Percentiles rank a stretch among this genome's conserved stretches.
Evolutionary conservation across 2,888 invertebrate species (phyloP).

Genomic region (Liodrosophila aerea): DNA sequence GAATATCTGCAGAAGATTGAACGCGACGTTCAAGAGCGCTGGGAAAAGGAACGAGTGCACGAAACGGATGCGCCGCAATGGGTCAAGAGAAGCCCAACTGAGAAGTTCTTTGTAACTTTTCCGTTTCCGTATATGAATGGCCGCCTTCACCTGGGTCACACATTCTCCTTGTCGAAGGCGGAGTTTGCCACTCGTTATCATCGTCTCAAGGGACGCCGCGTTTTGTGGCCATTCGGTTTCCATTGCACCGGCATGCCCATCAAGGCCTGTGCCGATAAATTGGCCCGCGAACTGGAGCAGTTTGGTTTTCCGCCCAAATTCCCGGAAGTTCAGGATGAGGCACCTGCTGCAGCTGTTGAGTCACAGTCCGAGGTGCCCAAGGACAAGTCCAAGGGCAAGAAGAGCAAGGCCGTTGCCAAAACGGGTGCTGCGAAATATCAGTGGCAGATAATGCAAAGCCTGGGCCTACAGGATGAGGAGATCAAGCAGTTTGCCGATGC

Average conservation of each 20-base stretch:
- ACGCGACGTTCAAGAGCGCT: constrained; percentile 90
- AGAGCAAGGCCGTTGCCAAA: constrained; percentile 98
- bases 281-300: constrained; percentile 94
- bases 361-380: constrained; percentile 86
- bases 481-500: constrained; percentile 96
- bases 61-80: constrained; percentile 91
- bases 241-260: constrained; percentile 99
- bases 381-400: constrained; percentile 96
- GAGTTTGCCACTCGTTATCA: constrained; percentile 98
- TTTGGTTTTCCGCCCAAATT: constrained; percentile 97
- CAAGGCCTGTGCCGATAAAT: constrained; percentile 98
- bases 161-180: constrained; percentile 97
- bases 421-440: constrained; percentile 94
- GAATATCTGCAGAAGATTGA: constrained; percentile 96
- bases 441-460: constrained; percentile 98
- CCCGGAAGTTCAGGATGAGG: constrained; percentile 85
- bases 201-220: constrained; percentile 94
- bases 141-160: constrained; percentile 97
- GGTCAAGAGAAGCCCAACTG: constrained; percentile 84
- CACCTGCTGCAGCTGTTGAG: constrained; percentile 74
- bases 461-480: constrained; percentile 95
- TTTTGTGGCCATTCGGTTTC: constrained; percentile 98
- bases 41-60: constrained; percentile 91
- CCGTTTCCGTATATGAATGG: constrained; percentile 99
- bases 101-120: constrained; percentile 96